phyloP scores from a whole-genome alignment of 2,113 vertebrate genomes.

The Bos indicus region DNA sequence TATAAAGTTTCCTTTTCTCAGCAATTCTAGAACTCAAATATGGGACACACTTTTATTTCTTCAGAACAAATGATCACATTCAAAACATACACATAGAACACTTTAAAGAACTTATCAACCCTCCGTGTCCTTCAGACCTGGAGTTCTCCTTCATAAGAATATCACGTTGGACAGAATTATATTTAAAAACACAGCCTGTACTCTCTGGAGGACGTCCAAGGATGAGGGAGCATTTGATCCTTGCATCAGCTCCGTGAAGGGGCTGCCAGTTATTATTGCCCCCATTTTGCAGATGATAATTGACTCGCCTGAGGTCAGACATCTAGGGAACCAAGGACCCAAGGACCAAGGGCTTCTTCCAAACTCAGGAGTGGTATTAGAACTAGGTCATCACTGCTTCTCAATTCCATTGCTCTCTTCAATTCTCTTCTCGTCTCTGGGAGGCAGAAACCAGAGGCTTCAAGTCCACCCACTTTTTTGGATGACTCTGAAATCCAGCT shows the following conservation, averaged over 20 bases:
- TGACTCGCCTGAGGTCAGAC: neutral
- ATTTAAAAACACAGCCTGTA: neutral
- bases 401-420: neutral
- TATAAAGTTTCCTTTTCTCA: constrained; percentile 52
- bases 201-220: neutral
- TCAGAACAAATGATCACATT: constrained; percentile 29
- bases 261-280: neutral
- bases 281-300: neutral
- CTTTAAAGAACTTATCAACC: constrained; percentile 47
- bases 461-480: neutral
- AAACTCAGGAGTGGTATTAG: neutral
- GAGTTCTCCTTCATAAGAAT: constrained; percentile 44
- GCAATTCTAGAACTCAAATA: constrained; percentile 54
- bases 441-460: neutral
- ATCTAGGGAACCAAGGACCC: neutral
- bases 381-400: neutral
- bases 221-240: neutral
- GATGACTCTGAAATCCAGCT: neutral
- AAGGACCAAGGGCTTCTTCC: neutral
- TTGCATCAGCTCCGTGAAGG: neutral
- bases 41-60: constrained; percentile 43
- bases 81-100: constrained; percentile 40
- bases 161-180: neutral
- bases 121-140: constrained; percentile 15
- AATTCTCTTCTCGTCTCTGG: neutral